These are phyloP conservation scores for Anthrax anthrax DNA, from an alignment of 2,888 invertebrate species.

Conservation along the genomic window DNA sequence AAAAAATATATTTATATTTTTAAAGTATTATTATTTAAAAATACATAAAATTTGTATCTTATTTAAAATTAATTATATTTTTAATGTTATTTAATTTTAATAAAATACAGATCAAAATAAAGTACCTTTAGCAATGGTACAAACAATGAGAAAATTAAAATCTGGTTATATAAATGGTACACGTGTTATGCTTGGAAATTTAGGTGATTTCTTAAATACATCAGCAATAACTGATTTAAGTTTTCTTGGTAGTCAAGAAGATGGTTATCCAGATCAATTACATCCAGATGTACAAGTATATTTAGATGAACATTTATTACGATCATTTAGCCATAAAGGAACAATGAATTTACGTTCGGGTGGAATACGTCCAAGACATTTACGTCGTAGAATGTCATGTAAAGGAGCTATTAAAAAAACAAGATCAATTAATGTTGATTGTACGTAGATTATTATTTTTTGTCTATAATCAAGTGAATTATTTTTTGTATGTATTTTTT, in stretches of 20 bases:
- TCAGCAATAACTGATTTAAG: slow-evolving; percentile 95
- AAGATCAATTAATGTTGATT: slow-evolving; percentile 80
- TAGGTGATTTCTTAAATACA: slow-evolving; percentile 90
- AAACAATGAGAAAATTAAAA: slow-evolving; percentile 94
- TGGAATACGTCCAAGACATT: slow-evolving; percentile 39
- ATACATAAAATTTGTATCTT: no score
- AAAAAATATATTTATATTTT: no score
- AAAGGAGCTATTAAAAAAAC: slow-evolving; percentile 89
- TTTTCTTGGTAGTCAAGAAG: slow-evolving; percentile 85
- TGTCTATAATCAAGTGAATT: neutral
- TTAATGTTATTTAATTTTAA: no score
- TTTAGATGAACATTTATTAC: slow-evolving; percentile 70
- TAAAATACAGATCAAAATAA: slow-evolving; percentile 80
- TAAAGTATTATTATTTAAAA: no score
- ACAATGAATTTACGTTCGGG: slow-evolving; percentile 44
- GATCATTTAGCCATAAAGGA: slow-evolving; percentile 61
- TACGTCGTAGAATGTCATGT: slow-evolving; percentile 69
- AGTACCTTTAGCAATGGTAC: slow-evolving; percentile 87
- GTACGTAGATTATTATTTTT: no score
- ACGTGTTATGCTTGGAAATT: slow-evolving; percentile 84
- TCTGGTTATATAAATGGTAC: slow-evolving; percentile 99
- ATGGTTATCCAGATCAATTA: slow-evolving; percentile 76
- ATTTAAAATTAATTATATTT: no score
- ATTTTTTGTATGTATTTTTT: slow-evolving; percentile 1
- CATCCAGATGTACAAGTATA: slow-evolving; percentile 75